Evolutionary conservation across 2,113 vertebrate species (phyloP), one percentile per base, ranked within the genome.

Genomic region (Empidonax alnorum): DNA sequence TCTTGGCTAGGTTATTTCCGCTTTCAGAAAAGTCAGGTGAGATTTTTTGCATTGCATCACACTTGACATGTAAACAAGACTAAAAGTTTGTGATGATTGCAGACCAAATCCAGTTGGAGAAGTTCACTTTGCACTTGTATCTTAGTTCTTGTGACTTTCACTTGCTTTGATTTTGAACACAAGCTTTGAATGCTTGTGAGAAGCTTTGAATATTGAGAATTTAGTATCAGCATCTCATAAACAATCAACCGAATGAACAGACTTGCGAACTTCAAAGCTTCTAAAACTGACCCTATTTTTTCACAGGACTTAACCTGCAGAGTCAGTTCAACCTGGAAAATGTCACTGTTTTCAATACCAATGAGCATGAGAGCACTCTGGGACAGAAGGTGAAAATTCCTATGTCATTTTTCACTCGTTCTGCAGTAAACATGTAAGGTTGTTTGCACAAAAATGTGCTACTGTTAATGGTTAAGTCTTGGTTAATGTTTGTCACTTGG

Each of bases 281-380:
- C 28, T 84, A 61, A 87, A 21, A 65, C 20, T 82, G 52, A n/a
- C 12, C 28, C 23, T 94, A 92, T 62, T 95, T 94, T 92, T 93
- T 78, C 66, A 77, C 91, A 99, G 99, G 99, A 55, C 98, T 99
- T 81, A 99, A 99, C 92, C 98, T 99, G 67, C 99, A 99, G 97
- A 99, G 99, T 96, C 99, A 99, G 46, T 99, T 99, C 97, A 99
- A 99, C 97, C 96, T 99, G 94, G 99, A 99, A 95, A 99, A 99
- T 88, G 95, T 99, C 92, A 99, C 99, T 6, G 99, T 99, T 80
- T 99, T 99, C 97, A 99, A 99, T 97, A 99, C 99, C 91, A 99
- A 99, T 94, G 99, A 99, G 76, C 99, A 99, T 65, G 99, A 99
- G 90, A 99, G 99, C 95, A 99, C 99, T 19, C 96, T 99, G 8